Base-by-base conservation (phyloP, 2,888 invertebrate genomes). In the Malacosoma neustria region DNA sequence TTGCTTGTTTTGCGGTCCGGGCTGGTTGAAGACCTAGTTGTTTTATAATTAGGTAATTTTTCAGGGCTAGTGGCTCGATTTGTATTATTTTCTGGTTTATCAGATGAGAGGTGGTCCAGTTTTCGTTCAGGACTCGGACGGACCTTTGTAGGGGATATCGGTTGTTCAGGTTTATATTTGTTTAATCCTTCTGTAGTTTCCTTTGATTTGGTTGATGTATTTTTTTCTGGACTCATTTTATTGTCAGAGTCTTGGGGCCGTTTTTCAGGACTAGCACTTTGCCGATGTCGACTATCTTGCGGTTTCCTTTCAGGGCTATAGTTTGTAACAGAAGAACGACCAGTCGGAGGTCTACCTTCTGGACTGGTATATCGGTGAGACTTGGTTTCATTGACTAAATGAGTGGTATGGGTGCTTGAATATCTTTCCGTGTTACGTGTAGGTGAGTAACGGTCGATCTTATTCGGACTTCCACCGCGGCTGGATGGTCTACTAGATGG, bases 251-350 rank as follows among this genome's bases (percentile, higher is more conserved):
- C 52, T 29, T 58, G 56, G 1, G 61, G 49, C 38, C 40, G 52
- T 51, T 75, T 79, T 6, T 80, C 79, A 2, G 79, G 77, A 40
- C 77, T 81, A 7, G 45, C 41, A 39, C 71, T 75, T 0, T 61
- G 45, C 46, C 72, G 64, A 13, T 60, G 58, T 4, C 54, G 60
- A 35, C 46, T 39, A 34, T 65, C 61, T 5, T 57, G 54, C n/a
- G 52, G 47, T 35, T 66, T 74, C 32, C 65, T 67, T 3, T 75
- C 73, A 4, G 76, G 72, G 38, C 73, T 75, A 14, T 52, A 47
- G 5, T 57, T 57, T 30, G 61, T 51, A 33, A 69, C 62, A 4
- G 77, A 72, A 30, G 72, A 69, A 37, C 54, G 65, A 3, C 65
- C 58, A 13, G 55, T 54, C 15, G 67, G 65, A 22, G 61, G 59